These are phyloP conservation scores for Zaprionus bogoriensis DNA, from an alignment of 2,888 invertebrate genomes.

Conservation along the genomic window DNA sequence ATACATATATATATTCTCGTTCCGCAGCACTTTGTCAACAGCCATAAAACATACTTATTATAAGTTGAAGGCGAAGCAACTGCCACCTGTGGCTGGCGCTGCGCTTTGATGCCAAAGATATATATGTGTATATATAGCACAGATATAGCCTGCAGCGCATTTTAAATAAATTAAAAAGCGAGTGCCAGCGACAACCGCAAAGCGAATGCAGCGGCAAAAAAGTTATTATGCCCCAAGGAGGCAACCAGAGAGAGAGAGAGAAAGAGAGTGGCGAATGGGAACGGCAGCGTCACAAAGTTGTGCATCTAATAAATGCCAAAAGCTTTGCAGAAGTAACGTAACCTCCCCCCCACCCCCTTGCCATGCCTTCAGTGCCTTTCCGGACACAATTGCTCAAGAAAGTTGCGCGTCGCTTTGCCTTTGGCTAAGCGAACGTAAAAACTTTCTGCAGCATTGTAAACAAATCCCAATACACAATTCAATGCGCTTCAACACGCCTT, in stretches of 20 bases:
- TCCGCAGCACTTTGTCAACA: too few species aligned
- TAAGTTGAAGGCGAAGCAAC: too few species aligned
- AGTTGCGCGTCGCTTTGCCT: slow-evolving; percentile 66
- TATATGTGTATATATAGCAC: too few species aligned
- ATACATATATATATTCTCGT: too few species aligned
- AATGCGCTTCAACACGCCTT: slow-evolving; percentile 75
- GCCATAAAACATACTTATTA: too few species aligned
- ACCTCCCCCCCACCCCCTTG: too few species aligned
- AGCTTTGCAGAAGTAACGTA: slow-evolving; percentile 33
- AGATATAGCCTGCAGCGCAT: slow-evolving; percentile 27
- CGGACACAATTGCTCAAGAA: slow-evolving; percentile 70
- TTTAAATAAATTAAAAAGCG: slow-evolving; percentile 53
- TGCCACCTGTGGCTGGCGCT: too few species aligned
- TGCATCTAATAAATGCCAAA: slow-evolving; percentile 74
- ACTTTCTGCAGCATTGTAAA: slow-evolving; percentile 73
- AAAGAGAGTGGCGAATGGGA: neutral
- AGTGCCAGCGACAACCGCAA: slow-evolving; percentile 40
- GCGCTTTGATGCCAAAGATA: too few species aligned
- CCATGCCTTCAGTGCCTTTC: slow-evolving; percentile 23
- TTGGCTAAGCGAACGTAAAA: slow-evolving; percentile 74
- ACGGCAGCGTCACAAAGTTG: slow-evolving; percentile 41
- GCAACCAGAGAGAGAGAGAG: neutral
- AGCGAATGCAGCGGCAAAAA: slow-evolving; percentile 49
- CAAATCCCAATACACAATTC: slow-evolving; percentile 77
- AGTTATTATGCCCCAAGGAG: slow-evolving; percentile 45